Evolutionary conservation across 2,797 vertebrate genomes (phyloP).

Genomic region (Poeciliopsis gracilis): DNA sequence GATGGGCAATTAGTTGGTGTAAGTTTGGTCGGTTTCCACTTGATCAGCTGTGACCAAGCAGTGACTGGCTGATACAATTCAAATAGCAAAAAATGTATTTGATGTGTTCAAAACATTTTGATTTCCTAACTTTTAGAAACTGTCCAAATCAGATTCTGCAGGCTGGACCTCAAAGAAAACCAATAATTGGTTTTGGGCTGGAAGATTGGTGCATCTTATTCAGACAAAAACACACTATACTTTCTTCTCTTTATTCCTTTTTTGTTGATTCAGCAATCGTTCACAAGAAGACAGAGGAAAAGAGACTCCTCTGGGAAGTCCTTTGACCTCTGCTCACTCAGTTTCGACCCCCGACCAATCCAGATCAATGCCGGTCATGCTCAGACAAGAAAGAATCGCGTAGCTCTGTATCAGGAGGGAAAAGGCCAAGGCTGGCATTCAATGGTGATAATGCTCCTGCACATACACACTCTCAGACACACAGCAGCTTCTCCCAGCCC

Average conservation of each 20-base stretch:
- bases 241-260: background rate
- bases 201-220: background rate
- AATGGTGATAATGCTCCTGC: constrained; percentile 28
- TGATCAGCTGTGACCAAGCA: background rate
- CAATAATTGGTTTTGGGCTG: background rate
- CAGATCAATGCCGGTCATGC: constrained; percentile 50
- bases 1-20: background rate
- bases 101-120: background rate
- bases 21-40: background rate
- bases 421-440: constrained; percentile 39
- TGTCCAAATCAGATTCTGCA: background rate
- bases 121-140: background rate
- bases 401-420: constrained; percentile 5
- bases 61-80: background rate
- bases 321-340: constrained; percentile 29
- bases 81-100: background rate
- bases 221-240: background rate
- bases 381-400: constrained; percentile 37
- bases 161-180: background rate
- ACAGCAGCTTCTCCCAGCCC: background rate
- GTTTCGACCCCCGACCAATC: constrained; percentile 21
- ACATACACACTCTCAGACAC: constrained; percentile 7
- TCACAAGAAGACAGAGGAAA: background rate
- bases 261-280: background rate
- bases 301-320: background rate